These are phyloP conservation scores for Microcebus lehilahytsara DNA, from an alignment of 2,113 vertebrate species.

Conservation along the genomic window DNA sequence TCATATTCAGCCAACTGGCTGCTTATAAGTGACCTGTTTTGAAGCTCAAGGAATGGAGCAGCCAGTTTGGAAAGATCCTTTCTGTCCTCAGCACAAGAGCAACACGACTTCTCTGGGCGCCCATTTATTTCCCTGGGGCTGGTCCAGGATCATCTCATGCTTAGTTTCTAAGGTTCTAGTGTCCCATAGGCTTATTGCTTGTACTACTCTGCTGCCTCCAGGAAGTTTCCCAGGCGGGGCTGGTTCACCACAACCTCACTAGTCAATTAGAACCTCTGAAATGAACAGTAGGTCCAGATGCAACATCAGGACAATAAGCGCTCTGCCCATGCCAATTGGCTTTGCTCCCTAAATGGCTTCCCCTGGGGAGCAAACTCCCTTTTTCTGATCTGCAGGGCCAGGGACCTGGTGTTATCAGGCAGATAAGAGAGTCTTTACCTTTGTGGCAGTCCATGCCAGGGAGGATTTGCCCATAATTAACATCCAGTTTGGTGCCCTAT, in stretches of 20 bases:
- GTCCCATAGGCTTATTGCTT: neutral
- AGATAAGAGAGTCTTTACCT: conserved; percentile 5
- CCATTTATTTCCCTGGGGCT: neutral
- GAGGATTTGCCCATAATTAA: conserved; percentile 25
- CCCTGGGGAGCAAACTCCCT: neutral
- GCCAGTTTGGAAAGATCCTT: neutral
- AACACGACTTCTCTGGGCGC: neutral
- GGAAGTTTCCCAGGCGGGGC: neutral
- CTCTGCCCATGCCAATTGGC: neutral
- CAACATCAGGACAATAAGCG: neutral
- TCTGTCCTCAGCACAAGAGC: neutral
- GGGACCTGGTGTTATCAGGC: neutral
- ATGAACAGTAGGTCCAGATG: neutral
- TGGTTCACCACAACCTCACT: neutral
- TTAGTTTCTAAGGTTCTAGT: too few species aligned
- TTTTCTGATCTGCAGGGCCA: conserved; percentile 19
- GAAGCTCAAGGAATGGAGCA: neutral
- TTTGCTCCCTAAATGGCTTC: neutral
- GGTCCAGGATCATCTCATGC: neutral
- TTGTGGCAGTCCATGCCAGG: neutral
- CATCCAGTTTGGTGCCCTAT: neutral
- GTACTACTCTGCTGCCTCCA: neutral
- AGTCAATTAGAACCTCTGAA: neutral
- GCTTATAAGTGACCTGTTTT: neutral
- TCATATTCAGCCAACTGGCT: neutral